These are phyloP conservation scores for Agapornis roseicollis DNA, from an alignment of 2,113 vertebrate species.

Conservation along the genomic window DNA sequence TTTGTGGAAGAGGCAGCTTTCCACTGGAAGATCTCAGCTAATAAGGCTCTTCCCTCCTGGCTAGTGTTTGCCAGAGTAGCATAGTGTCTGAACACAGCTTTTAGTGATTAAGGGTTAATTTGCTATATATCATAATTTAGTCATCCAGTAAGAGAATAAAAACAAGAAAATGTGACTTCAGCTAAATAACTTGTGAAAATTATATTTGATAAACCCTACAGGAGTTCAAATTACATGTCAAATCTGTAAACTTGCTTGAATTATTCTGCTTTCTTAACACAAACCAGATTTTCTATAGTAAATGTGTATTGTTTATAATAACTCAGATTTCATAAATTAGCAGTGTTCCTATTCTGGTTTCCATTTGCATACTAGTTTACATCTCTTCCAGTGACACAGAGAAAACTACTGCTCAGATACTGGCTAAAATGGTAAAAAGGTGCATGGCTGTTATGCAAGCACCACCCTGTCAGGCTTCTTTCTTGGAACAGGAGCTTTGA, in stretches of 20 bases:
- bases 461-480: not conserved
- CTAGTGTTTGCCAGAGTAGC: slow-evolving; percentile 15
- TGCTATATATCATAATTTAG: not conserved
- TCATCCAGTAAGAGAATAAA: slow-evolving; percentile 10
- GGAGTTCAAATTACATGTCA: slow-evolving; percentile 56
- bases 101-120: slow-evolving; percentile 31
- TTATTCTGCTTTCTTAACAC: slow-evolving; percentile 43
- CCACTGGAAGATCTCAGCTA: not conserved
- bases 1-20: not conserved
- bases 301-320: slow-evolving; percentile 50
- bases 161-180: slow-evolving; percentile 28
- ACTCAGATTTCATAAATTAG: slow-evolving; percentile 46
- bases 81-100: slow-evolving; percentile 11
- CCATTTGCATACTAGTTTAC: slow-evolving; percentile 2
- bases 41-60: not conserved
- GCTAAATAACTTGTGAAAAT: slow-evolving; percentile 52
- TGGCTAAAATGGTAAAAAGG: not conserved
- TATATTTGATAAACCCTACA: slow-evolving; percentile 30
- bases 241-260: slow-evolving; percentile 49
- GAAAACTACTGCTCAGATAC: not conserved
- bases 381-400: not conserved
- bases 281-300: slow-evolving; percentile 27
- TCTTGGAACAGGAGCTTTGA: not conserved
- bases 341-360: slow-evolving; percentile 7
- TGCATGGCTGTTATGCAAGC: not conserved